Percentiles rank a stretch among this genome's conserved stretches.
Evolutionary conservation across 1,140 invertebrate species (phyloP).

Genomic region (Papilio dardanus): DNA sequence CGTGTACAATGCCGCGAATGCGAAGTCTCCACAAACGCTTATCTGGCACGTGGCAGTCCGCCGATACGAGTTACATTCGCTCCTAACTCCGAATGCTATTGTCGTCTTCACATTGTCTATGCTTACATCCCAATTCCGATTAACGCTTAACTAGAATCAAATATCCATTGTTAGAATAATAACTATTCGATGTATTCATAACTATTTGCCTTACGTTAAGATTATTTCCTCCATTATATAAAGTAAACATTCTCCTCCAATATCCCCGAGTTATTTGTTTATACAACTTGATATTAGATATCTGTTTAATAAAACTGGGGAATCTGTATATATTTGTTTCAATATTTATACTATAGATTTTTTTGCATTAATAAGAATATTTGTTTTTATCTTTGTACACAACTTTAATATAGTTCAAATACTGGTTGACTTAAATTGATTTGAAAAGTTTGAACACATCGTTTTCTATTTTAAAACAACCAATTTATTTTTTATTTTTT

Average conservation of each 20-base stretch:
- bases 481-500: neutral
- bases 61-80: conserved; percentile 68
- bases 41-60: conserved; percentile 75
- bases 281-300: conserved; percentile 11
- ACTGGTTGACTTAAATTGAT: too few relatives aligned
- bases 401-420: neutral
- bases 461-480: too few relatives aligned
- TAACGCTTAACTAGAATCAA: conserved; percentile 60
- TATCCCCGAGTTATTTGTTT: conserved; percentile 29
- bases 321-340: neutral
- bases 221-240: conserved; percentile 25
- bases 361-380: neutral
- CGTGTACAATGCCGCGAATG: conserved; percentile 77
- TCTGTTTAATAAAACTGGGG: neutral
- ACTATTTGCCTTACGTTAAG: conserved; percentile 32
- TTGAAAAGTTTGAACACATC: too few relatives aligned
- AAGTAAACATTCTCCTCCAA: conserved; percentile 18
- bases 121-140: conserved; percentile 73
- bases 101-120: conserved; percentile 80
- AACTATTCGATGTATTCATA: conserved; percentile 35
- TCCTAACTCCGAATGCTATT: conserved; percentile 65
- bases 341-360: neutral
- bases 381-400: neutral
- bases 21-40: conserved; percentile 72
- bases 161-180: conserved; percentile 45